Evolutionary conservation across 2,113 vertebrate species (phyloP).

Genomic region (Verasper variegatus): DNA sequence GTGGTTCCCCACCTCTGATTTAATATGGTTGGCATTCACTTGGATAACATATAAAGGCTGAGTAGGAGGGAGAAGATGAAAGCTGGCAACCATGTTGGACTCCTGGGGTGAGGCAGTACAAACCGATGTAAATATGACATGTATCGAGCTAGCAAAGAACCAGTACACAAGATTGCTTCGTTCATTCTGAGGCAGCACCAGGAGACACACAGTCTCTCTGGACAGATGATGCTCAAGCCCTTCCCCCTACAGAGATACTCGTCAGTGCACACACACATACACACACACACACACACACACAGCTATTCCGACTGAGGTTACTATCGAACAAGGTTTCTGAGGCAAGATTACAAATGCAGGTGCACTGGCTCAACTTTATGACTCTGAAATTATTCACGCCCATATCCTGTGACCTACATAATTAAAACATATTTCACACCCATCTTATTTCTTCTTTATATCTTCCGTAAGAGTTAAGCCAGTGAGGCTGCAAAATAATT

Average conservation of each 20-base stretch:
- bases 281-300: conserved; percentile 23
- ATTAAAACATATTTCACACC: neutral
- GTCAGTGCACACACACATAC: conserved; percentile 22
- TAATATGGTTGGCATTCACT: neutral
- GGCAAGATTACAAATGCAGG: conserved; percentile 30
- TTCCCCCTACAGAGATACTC: conserved; percentile 10
- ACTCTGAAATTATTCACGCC: conserved; percentile 18
- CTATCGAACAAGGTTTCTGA: conserved; percentile 61
- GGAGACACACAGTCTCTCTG: neutral
- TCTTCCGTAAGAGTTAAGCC: neutral
- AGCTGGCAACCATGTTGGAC: neutral
- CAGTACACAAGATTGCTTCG: neutral
- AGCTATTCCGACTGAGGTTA: conserved; percentile 69
- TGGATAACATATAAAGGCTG: neutral
- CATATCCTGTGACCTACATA: conserved; percentile 33
- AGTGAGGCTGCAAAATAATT: neutral
- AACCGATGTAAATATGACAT: neutral
- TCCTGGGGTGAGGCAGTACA: neutral
- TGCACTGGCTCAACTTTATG: conserved; percentile 39
- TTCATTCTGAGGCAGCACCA: neutral
- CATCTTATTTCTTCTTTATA: neutral
- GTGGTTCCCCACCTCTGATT: no score
- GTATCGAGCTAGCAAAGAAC: neutral
- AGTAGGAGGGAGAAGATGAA: neutral
- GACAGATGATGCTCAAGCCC: conserved; percentile 18